Evolutionary conservation across 2,113 vertebrate genomes (phyloP), one percentile per base, ranked within the genome.

Genomic region (Gallinago undulata): DNA sequence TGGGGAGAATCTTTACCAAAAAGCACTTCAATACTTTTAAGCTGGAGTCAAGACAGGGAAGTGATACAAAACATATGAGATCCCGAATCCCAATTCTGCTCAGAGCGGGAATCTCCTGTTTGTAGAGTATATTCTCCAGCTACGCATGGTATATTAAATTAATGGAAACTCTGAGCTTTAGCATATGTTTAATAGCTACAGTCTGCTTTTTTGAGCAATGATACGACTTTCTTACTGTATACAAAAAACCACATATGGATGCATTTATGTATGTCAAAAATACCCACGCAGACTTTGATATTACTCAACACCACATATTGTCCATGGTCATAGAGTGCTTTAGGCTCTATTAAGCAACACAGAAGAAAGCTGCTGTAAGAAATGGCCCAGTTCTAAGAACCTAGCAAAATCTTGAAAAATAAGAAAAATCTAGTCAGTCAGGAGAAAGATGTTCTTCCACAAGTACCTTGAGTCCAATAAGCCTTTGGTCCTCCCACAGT

Each of bases 121-220:
- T 66, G 37, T 57, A 66, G 5, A 55, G 51, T 72, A 48, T 60
- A 56, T 67, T 92, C 85, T 94, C 51, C 83, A 96, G 67, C 75
- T 67, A 81, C 2, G 4, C 39, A 53, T 62, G 51, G 37, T 91
- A 35, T 79, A 94, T 87, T 93, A 93, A 87, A 89, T 92, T 79
- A 95, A 94, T 93, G 73, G 86, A 95, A 95, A 95, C 45, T 75
- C 43, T 93, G 83, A 91, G 74, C 57, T 94, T 84, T 59, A 91
- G 45, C 84, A 84, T 92, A 66, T 95, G 80, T 57, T 94, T 96
- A 94, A 93, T 69, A 89, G 69, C 57, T 93, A 75, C 78, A 94
- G 69, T 66, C 92, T 91, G 86, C 2, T 82, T 87, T 85, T 81
- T 43, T 66, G 48, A 84, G 80, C 11, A 8, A 33, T 48, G n/a